Base-by-base conservation (phyloP, 2,113 vertebrate genomes). In the Gambusia holbrooki region DNA sequence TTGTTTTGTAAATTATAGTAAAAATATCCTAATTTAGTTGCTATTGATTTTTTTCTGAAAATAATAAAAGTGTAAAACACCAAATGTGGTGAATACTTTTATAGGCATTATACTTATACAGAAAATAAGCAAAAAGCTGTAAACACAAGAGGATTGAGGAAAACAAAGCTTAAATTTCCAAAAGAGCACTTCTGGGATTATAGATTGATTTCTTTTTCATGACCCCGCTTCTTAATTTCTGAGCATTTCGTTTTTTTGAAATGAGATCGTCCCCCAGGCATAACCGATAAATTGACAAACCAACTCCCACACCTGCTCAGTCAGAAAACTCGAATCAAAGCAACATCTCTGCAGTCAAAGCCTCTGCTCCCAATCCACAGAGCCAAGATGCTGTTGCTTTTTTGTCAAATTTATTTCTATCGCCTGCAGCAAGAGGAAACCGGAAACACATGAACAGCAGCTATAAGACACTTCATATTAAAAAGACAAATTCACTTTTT, bases 221-320 rank as follows among this genome's bases (percentile, higher is more conserved):
- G 48, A 66, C 42, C 25, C 10, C 2, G 1, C 51, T 51, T 45
- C 35, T 76, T 79, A 51, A 67, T 81, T 87, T 66, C 3, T 66
- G 8, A 32, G 29, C 7, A 33, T 79, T 75, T 81, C 1, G 69
- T 82, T 72, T 69, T 78, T 76, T 13, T 29, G 19, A 72, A 54
- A 71, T 66, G 40, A 19, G 4, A 17, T 33, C 35, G 17, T 68
- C 72, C 72, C 69, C 28, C 15, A 60, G 67, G 73, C 19, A 13
- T 37, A 71, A 66, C n/a, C 62, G 82, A 72, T 65, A 35, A 65
- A 77, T 80, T 40, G 48, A 81, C 48, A 58, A 60, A 62, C 64
- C 66, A 64, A 73, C 66, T 74, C 77, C 66, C 69, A 74, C 73
- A 81, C 76, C 73, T 79, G 68, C 72, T 79, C 33, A 19, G 28